Evolutionary conservation across 2,113 vertebrate genomes (phyloP).

Genomic region (Oryctolagus cuniculus): mOryCun1.1 NC_091445.1:86003001-86003500

Average conservation of each 20-base stretch:
- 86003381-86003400: conserved; percentile 44
- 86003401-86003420: conserved; percentile 65
- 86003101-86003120: too few species aligned
- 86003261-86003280: not conserved
- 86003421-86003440: conserved; percentile 32
- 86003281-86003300: not conserved
- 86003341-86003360: conserved; percentile 30
- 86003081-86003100: too few species aligned
- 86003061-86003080: too few species aligned
- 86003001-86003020: too few species aligned
- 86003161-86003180: too few species aligned
- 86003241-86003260: conserved; percentile 10
- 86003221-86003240: not conserved
- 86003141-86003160: too few species aligned
- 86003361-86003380: conserved; percentile 11
- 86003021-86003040: too few species aligned
- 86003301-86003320: conserved; percentile 23
- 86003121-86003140: too few species aligned
- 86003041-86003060: too few species aligned
- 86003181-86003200: too few species aligned
- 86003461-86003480: not conserved
- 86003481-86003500: not conserved
- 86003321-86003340: not conserved
- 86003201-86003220: too few species aligned
- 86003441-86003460: conserved; percentile 13